Evolutionary conservation across 2,888 invertebrate species (phyloP).

Genomic region (Exocentrus adspersus): DNA sequence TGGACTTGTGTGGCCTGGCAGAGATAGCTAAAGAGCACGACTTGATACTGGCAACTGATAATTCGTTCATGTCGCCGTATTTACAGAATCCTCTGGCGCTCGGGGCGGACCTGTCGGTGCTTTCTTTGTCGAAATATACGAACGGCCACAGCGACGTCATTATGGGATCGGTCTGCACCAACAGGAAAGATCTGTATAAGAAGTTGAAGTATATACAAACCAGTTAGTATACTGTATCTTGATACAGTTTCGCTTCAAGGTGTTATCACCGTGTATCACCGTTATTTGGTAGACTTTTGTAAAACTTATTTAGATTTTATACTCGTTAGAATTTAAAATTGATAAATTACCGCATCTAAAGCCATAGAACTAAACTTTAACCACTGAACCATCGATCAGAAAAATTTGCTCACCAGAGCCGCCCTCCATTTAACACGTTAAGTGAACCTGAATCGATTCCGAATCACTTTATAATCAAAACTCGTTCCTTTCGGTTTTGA

Average conservation of each 20-base stretch:
- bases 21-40: conserved; percentile 70
- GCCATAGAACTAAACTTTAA: no score
- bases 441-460: no score
- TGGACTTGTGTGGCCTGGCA: conserved; percentile 80
- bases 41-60: conserved; percentile 86
- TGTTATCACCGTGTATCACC: no score
- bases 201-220: conserved; percentile 88
- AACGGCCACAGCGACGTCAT: conserved; percentile 98
- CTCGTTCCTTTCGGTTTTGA: no score
- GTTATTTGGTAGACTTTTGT: no score
- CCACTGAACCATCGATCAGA: no score
- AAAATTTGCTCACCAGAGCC: no score
- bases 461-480: no score
- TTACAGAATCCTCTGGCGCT: conserved; percentile 90
- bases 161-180: conserved; percentile 91
- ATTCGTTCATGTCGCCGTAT: conserved; percentile 92
- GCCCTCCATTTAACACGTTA: no score
- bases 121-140: conserved; percentile 97
- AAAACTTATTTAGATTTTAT: no score
- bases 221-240: conserved; percentile 65
- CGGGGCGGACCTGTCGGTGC: conserved; percentile 91
- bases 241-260: background rate
- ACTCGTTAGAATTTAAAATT: no score
- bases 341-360: no score
- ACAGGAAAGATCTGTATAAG: conserved; percentile 75